These are phyloP conservation scores for Nesospiza acunhae DNA, from an alignment of 2,113 vertebrate species.

Conservation along the genomic window DNA sequence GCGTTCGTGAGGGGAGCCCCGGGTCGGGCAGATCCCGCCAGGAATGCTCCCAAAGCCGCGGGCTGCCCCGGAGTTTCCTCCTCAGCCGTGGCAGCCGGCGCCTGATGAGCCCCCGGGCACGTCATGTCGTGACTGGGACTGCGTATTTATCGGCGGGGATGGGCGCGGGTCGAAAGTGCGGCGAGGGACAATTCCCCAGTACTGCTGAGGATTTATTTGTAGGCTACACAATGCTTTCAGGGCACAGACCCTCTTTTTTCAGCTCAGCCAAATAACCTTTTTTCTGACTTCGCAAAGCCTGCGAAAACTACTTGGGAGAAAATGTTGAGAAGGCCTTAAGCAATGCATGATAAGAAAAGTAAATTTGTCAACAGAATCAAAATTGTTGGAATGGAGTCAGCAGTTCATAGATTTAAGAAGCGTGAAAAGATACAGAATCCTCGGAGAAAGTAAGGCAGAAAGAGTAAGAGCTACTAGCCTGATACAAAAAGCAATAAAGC, in stretches of 20 bases:
- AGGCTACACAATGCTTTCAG: accelerated
- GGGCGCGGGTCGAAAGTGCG: too few species aligned
- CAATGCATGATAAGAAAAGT: not conserved
- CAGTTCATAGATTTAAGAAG: not conserved
- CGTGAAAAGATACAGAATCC: not conserved
- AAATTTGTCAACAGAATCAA: not conserved
- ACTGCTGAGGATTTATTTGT: not conserved
- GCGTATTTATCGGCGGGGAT: accelerated
- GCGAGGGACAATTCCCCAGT: too few species aligned
- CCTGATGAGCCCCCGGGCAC: too few species aligned
- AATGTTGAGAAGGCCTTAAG: not conserved
- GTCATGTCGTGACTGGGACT: not conserved
- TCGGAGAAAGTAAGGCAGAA: not conserved
- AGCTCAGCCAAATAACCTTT: not conserved
- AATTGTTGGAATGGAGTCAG: not conserved
- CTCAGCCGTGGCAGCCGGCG: accelerated
- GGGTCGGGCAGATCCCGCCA: too few species aligned
- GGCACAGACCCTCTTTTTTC: too few species aligned
- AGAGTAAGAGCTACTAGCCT: not conserved
- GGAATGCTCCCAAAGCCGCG: not conserved
- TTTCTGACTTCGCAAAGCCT: not conserved
- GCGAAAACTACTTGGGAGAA: not conserved
- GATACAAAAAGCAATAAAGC: not conserved
- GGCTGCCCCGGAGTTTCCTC: not conserved
- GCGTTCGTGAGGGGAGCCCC: not conserved